Percentiles rank a stretch among this genome's conserved stretches.
Evolutionary conservation across 30 jellyfish, hydroid and myxozoan species (phyloP).

Genomic region (Chironex yamaguchii): DNA sequence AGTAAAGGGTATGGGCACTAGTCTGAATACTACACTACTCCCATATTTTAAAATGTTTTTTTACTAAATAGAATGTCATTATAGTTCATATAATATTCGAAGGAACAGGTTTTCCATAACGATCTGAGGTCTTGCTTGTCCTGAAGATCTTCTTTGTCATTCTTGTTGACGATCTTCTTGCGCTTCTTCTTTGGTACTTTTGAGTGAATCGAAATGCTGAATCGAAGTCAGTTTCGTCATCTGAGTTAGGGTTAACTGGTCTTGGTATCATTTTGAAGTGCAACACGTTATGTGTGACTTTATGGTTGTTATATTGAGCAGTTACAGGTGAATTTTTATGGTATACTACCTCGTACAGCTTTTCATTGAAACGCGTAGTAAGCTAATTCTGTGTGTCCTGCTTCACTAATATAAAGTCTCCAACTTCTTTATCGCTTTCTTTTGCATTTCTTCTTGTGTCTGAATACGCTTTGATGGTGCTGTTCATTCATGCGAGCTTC

Average conservation of each 20-base stretch:
- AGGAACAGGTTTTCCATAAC: constrained; percentile 16
- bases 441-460: constrained; percentile 4
- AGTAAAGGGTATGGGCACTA: background rate
- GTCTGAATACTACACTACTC: background rate
- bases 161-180: background rate
- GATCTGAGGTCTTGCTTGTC: constrained; percentile 3
- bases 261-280: constrained; percentile 11
- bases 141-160: constrained; percentile 5
- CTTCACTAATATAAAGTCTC: constrained; percentile 9
- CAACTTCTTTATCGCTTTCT: constrained; percentile 13
- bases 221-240: background rate
- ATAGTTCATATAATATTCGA: background rate
- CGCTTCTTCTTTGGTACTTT: no score
- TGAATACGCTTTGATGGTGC: constrained; percentile 25
- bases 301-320: constrained; percentile 18
- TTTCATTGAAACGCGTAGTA: background rate
- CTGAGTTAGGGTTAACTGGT: background rate
- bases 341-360: background rate
- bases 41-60: background rate
- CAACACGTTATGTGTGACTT: constrained; percentile 31
- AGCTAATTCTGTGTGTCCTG: constrained; percentile 35
- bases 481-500: constrained; percentile 4
- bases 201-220: background rate
- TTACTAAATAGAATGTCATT: no score
- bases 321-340: constrained; percentile 36